Evolutionary conservation across 2,113 vertebrate species (phyloP).

Genomic region (Oreochromis spilurus): DNA sequence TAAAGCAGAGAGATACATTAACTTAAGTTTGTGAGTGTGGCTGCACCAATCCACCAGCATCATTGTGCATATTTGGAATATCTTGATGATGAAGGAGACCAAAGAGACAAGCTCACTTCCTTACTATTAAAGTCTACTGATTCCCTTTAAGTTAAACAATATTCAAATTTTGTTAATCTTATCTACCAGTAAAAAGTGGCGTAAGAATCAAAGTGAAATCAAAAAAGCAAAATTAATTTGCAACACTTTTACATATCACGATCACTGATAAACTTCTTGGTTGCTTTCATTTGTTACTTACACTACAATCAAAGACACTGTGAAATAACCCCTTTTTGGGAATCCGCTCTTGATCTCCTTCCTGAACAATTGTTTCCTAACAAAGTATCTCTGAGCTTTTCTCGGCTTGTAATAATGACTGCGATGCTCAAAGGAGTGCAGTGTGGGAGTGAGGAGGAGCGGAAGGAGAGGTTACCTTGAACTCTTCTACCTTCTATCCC

Average conservation of each 20-base stretch:
- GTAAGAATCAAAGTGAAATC: not conserved
- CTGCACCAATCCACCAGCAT: not conserved
- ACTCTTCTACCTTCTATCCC: constrained; percentile 31
- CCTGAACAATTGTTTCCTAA: not conserved
- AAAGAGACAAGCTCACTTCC: not conserved
- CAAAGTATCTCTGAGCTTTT: not conserved
- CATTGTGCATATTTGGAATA: not conserved
- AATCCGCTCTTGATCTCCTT: not conserved
- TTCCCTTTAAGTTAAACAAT: not conserved
- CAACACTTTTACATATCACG: not conserved
- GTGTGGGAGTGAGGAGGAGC: constrained; percentile 44
- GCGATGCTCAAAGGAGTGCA: not conserved
- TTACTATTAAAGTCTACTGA: not conserved
- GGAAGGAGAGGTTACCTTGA: constrained; percentile 50
- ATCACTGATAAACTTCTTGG: not conserved
- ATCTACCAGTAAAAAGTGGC: not conserved
- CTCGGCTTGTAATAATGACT: not conserved
- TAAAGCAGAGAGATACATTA: not conserved
- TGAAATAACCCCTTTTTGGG: not conserved
- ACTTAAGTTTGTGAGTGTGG: accelerated
- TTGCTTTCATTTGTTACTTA: not conserved
- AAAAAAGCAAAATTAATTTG: not conserved
- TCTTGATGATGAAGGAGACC: not conserved
- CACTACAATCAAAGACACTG: not conserved
- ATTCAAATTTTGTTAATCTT: not conserved